Evolutionary conservation across 2,797 vertebrate species (phyloP).

Genomic region (Chelonia mydas): DNA sequence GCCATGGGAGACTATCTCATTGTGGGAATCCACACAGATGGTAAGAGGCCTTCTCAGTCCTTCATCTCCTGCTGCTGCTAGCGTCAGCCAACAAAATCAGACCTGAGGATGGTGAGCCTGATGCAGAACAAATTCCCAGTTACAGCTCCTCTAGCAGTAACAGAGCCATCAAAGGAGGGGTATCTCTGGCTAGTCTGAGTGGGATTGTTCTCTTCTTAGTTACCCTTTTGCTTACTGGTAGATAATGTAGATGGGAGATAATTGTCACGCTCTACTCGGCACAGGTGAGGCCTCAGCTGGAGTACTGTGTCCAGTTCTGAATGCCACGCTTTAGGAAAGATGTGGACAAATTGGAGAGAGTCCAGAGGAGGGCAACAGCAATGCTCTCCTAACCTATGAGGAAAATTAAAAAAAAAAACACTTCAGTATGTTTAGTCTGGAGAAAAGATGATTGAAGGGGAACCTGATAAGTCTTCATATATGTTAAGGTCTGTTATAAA

Average conservation of each 20-base stretch:
- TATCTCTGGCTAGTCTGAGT: not conserved
- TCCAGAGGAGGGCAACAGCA: no score
- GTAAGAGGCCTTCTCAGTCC: conserved; percentile 75
- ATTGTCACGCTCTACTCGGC: not conserved
- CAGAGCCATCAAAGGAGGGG: not conserved
- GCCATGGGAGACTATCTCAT: conserved; percentile 96
- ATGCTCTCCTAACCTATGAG: not conserved
- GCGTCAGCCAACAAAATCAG: rapidly evolving
- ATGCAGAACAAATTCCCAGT: rapidly evolving
- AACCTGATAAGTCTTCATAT: not conserved
- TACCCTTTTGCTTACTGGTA: rapidly evolving
- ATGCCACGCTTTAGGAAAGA: not conserved
- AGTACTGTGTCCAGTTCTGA: no score
- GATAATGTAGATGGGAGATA: not conserved
- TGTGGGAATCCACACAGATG: conserved; percentile 96
- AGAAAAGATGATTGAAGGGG: not conserved
- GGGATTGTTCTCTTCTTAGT: not conserved
- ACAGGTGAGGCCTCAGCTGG: not conserved
- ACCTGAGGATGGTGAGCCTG: rapidly evolving
- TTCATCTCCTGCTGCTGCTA: not conserved
- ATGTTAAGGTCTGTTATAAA: not conserved
- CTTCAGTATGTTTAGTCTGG: not conserved
- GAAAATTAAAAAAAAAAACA: no score
- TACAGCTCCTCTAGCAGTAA: not conserved
- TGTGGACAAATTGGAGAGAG: not conserved